Evolutionary conservation across 2,797 vertebrate species (phyloP), one percentile per base, ranked within the genome.

Genomic region (Platyrinchus mystaceus): DNA sequence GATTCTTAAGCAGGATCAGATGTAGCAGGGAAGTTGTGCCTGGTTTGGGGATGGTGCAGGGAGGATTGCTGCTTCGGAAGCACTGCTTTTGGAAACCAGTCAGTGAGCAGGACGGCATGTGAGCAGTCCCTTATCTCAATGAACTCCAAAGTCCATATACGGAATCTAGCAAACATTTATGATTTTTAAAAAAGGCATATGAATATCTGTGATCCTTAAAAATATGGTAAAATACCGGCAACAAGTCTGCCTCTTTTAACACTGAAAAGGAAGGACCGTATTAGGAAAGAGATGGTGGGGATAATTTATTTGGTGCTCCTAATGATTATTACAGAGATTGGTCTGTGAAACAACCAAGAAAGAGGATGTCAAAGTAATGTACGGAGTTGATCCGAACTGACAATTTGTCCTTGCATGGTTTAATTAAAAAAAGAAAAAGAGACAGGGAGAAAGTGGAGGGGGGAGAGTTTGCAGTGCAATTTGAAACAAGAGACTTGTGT

Each of bases 1-100:
- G 74, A 63, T 91, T 81, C 87, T 74, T 78, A 76, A 91, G 68
- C 34, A 46, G 56, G 36, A 71, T 85, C 74, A 83, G 76, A 64
- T 84, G 69, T 43, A 81, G 62, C 19, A 21, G 67, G 49, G 66
- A 71, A 71, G 34, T 44, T 60, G 52, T 0, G 8, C 50, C 27
- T 92, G 71, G 12, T 44, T 91, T 91, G n/a, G 37, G 41, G 41
- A 19, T 47, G 39, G 37, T 90, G 50, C 32, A 70, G 56, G 19
- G 6, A 80, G 43, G 46, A 63, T 20, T 84, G 39, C 34, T 86
- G 6, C 47, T 76, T 64, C 5, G 4, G 55, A 69, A 69, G 44
- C 47, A 41, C 52, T 56, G 44, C 24, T 60, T 90, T 82, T 80
- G 90, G 76, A 63, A 95, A 85, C 56, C 19, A 26, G 2, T 43